Percentiles rank a stretch among this genome's conserved stretches.
Conservation (phyloP, 2,888 invertebrate species). For the Anticlea derivata region DNA sequence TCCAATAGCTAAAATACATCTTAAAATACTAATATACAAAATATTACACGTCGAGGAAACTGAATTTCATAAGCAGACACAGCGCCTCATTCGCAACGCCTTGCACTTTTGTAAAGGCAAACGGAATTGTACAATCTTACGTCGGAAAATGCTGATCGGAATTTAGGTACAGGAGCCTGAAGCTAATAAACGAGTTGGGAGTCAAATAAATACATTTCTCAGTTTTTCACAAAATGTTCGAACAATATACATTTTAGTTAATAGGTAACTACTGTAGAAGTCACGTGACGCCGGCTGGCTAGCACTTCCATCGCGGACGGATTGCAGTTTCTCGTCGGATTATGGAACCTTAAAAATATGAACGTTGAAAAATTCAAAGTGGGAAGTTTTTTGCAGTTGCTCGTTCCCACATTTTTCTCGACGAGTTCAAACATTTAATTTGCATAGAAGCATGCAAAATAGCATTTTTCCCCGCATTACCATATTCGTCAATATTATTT, state of each 20-base stretch:
- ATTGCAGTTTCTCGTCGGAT: not conserved
- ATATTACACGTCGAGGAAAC: constrained; percentile 5
- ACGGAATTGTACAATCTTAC: constrained; percentile 18
- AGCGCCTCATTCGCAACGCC: not conserved
- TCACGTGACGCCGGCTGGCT: no score
- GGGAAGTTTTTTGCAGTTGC: constrained; percentile 7
- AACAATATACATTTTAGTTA: no score
- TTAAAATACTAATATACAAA: no score
- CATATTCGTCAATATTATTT: constrained; percentile 22
- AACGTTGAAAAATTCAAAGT: constrained; percentile 3
- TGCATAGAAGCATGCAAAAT: constrained; percentile 23
- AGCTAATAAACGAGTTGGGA: not conserved
- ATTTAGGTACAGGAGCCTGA: no score
- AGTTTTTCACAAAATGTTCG: no score
- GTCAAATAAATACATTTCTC: no score
- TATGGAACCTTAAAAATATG: not conserved
- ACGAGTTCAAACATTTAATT: constrained; percentile 17
- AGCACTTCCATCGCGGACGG: no score
- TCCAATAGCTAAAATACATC: not conserved
- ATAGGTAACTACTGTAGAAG: no score
- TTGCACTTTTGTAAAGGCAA: constrained; percentile 22
- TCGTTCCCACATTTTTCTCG: constrained; percentile 11
- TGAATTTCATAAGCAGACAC: constrained; percentile 13
- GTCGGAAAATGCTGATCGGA: constrained; percentile 12
- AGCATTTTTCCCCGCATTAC: constrained; percentile 14